These are phyloP conservation scores for Halocaridina rubra DNA, from an alignment of 2,888 invertebrate species.

Conservation along the genomic window DNA sequence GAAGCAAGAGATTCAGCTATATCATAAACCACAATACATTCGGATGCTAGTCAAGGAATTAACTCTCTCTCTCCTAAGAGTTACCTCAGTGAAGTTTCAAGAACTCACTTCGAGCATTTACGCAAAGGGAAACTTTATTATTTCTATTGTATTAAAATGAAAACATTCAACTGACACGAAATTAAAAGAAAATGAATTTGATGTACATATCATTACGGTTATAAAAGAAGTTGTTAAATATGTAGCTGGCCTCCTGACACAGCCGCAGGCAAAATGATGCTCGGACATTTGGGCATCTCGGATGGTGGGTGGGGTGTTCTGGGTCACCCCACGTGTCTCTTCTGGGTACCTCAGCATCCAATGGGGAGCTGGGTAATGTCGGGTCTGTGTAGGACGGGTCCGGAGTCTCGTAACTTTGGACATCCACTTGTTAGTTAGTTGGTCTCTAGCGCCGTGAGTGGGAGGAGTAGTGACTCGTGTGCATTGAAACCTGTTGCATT, in stretches of 20 bases:
- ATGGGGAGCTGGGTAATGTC: background rate
- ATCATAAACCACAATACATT: slow-evolving; percentile 41
- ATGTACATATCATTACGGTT: background rate
- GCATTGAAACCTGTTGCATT: slow-evolving; percentile 37
- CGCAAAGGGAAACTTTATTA: background rate
- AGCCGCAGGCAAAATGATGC: slow-evolving; percentile 5
- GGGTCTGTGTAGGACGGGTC: background rate
- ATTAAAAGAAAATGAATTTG: background rate
- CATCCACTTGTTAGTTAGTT: slow-evolving; percentile 46
- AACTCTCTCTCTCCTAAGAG: background rate
- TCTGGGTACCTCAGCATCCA: background rate
- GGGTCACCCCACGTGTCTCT: background rate
- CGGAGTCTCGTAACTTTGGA: background rate
- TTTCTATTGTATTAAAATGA: background rate
- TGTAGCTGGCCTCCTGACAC: background rate
- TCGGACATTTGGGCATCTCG: background rate
- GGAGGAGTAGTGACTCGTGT: background rate
- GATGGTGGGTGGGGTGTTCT: background rate
- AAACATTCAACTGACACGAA: background rate
- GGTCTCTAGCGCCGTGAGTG: slow-evolving; percentile 14
- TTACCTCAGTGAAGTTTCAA: background rate
- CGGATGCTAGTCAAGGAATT: background rate
- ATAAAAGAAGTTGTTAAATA: background rate
- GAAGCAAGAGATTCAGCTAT: slow-evolving; percentile 5
- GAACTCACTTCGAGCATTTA: background rate